Evolutionary conservation across 2,113 vertebrate genomes (phyloP).

Genomic region (Syngnathus typhle): DNA sequence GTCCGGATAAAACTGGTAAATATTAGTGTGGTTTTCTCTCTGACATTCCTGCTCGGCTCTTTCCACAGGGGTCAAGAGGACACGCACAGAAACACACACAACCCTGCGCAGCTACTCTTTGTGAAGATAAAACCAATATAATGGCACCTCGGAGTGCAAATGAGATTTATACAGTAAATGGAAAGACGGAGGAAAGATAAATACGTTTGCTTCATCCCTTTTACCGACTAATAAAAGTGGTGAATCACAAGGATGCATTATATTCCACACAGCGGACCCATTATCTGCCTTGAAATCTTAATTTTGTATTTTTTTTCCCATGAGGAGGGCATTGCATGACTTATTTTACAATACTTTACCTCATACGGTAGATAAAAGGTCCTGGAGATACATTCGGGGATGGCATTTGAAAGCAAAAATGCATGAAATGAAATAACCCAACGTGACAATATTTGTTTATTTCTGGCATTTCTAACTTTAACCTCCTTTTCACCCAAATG

Average conservation of each 20-base stretch:
- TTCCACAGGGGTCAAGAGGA: constrained; percentile 40
- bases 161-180: constrained; percentile 39
- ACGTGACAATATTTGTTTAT: background rate
- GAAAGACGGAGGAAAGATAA: constrained; percentile 30
- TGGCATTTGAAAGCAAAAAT: background rate
- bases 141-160: constrained; percentile 28
- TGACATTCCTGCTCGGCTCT: constrained; percentile 26
- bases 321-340: constrained; percentile 14
- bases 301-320: background rate
- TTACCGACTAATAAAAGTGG: constrained; percentile 25
- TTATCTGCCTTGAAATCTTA: constrained; percentile 14
- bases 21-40: constrained; percentile 25
- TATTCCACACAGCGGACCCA: background rate
- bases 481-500: background rate
- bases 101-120: constrained; percentile 13
- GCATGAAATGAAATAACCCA: too few species aligned
- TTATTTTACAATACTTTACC: constrained; percentile 7
- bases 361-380: background rate
- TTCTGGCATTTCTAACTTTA: background rate
- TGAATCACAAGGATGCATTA: constrained; percentile 22
- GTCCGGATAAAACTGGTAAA: background rate
- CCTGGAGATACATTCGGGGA: background rate
- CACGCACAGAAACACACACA: constrained; percentile 14
- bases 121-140: constrained; percentile 22
- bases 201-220: constrained; percentile 21